Percentiles rank a stretch among this genome's conserved stretches.
These are phyloP conservation scores for Brachionus calyciflorus DNA, from an alignment of 1,140 invertebrate species.

Conservation along the genomic window DNA sequence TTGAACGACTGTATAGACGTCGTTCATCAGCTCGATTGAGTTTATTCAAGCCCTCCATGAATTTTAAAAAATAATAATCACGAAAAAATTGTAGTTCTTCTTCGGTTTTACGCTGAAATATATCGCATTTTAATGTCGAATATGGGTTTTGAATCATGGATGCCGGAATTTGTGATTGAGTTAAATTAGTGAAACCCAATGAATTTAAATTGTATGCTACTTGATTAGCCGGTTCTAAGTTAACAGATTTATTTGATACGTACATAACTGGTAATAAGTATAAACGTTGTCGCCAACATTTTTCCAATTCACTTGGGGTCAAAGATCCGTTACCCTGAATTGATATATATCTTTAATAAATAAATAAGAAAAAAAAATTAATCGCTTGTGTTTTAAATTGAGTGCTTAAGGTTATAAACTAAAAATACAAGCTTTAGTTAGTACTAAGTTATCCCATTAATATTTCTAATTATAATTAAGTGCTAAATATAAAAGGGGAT, in stretches of 20 bases:
- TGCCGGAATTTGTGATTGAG: conserved; percentile 28
- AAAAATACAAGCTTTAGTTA: too few relatives aligned
- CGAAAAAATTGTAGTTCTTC: conserved; percentile 25
- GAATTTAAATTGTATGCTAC: background rate
- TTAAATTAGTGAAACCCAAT: conserved; percentile 11
- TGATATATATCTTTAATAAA: conserved; percentile 23
- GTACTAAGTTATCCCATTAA: too few relatives aligned
- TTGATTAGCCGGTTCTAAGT: background rate
- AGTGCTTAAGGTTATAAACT: too few relatives aligned
- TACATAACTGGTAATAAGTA: conserved; percentile 70
- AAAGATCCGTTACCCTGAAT: conserved; percentile 42
- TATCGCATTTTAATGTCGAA: conserved; percentile 30
- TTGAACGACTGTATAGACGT: conserved; percentile 17
- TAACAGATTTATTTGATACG: background rate
- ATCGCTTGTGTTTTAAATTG: too few relatives aligned
- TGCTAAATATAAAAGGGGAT: too few relatives aligned
- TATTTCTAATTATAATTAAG: too few relatives aligned
- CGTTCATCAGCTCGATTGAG: conserved; percentile 9
- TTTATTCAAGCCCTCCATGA: conserved; percentile 45
- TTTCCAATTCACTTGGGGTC: conserved; percentile 56
- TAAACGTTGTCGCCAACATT: conserved; percentile 90
- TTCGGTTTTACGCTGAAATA: conserved; percentile 22
- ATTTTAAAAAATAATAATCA: conserved; percentile 32
- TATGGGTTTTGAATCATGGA: conserved; percentile 30
- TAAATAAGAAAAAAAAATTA: background rate